Conservation (phyloP, 2,797 vertebrate genomes). For the Sylvilagus floridanus region DNA sequence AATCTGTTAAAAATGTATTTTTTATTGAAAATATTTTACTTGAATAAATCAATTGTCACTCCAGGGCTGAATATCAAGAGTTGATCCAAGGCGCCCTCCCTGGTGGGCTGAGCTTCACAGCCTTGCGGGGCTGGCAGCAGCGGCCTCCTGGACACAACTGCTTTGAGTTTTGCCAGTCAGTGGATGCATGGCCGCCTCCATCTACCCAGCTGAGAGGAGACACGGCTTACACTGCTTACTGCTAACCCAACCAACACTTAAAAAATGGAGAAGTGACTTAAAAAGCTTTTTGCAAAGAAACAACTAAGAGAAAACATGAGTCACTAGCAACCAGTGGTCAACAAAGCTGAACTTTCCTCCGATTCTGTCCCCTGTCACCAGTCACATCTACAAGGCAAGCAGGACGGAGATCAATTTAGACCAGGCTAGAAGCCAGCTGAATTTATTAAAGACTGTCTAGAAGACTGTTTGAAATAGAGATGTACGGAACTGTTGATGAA, state of each 20-base stretch:
- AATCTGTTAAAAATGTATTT: too few species aligned
- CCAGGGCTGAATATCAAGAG: background rate
- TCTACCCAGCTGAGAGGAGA: accelerated
- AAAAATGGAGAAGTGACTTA: background rate
- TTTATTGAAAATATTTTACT: background rate
- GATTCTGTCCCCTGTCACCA: background rate
- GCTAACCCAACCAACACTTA: background rate
- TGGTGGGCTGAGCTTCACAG: background rate
- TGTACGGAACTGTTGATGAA: background rate
- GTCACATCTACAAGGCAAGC: background rate
- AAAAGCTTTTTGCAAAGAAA: background rate
- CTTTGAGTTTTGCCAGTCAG: background rate
- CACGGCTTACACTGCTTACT: background rate
- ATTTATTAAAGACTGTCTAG: background rate
- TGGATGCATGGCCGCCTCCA: too few species aligned
- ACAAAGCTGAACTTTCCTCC: background rate
- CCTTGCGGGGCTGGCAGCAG: background rate
- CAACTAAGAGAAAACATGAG: background rate
- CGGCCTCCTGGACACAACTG: background rate
- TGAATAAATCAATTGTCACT: background rate
- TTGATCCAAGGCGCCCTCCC: background rate
- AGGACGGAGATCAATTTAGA: background rate
- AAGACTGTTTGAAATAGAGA: background rate
- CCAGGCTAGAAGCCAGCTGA: background rate
- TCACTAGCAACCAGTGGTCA: background rate